Evolutionary conservation across 2,888 invertebrate species (phyloP).

Genomic region (Chesias legatella): DNA sequence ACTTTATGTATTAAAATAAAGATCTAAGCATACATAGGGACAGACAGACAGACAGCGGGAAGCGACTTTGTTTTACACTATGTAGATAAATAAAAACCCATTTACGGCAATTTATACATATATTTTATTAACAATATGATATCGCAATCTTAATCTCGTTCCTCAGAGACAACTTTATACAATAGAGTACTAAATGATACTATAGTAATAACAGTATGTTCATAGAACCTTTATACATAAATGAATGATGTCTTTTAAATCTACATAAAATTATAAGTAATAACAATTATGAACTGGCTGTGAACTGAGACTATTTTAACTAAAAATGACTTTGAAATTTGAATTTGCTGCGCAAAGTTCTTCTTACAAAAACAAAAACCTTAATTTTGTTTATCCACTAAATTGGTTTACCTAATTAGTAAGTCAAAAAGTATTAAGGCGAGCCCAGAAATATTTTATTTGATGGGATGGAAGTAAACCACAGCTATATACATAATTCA

Average conservation of each 20-base stretch:
- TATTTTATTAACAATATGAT: constrained; percentile 80
- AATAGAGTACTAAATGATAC: constrained; percentile 57
- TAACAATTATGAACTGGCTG: constrained; percentile 38
- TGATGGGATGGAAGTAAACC: too few species aligned
- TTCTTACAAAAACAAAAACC: too few species aligned
- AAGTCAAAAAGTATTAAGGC: too few species aligned
- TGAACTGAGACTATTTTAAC: constrained; percentile 5
- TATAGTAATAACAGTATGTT: constrained; percentile 42
- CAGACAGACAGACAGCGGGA: too few species aligned
- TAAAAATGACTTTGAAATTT: neutral
- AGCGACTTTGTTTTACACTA: too few species aligned
- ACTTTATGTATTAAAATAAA: too few species aligned
- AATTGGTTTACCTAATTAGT: too few species aligned
- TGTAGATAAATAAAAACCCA: constrained; percentile 43
- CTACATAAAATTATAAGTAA: constrained; percentile 48
- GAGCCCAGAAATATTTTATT: too few species aligned
- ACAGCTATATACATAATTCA: too few species aligned
- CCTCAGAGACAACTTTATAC: constrained; percentile 68
- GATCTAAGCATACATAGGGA: too few species aligned
- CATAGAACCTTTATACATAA: constrained; percentile 50
- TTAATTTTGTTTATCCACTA: too few species aligned
- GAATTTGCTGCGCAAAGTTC: too few species aligned
- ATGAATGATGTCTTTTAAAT: constrained; percentile 53
- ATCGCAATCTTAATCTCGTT: constrained; percentile 72
- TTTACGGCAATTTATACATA: constrained; percentile 73